Base-by-base conservation (phyloP, 2,113 vertebrate species). In the Sphyrna mokarran region DNA sequence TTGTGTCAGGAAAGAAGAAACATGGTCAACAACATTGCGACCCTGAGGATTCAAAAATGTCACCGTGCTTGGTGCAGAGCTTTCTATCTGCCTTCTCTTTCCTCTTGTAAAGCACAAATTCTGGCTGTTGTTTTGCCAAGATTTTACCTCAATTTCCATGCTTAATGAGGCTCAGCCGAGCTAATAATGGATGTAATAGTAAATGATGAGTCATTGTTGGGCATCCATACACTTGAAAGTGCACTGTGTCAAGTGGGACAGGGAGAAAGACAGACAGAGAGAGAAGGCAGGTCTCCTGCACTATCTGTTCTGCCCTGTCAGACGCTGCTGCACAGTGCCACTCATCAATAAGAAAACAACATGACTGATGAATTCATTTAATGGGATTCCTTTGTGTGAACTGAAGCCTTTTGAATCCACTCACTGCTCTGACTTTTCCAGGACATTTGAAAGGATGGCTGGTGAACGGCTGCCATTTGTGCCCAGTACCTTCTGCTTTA, bases 351-450 rank as follows among this genome's bases (percentile, higher is more conserved):
- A 98, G 98, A 98, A 91, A 96, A 98, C 97, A 97, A 98, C 97
- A 98, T 98, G 98, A 98, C 97, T 94, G 97, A 98, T 98, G 98
- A 97, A 97, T 98, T 98, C 98, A 98, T 98, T 98, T 98, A 98
- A 98, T 97, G 96, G 97, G 98, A 98, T 98, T 98, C 98, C 98
- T 98, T 96, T 0, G 97, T 98, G 98, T 97, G 96, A 97, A 97
- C 96, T 96, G 96, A 96, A 97, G 97, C 96, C 96, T 96, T 96
- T 95, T 95, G 94, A 95, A 95, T 95, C 94, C 40, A 95, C 37
- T 95, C 94, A 95, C 68, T 2, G 94, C 40, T 95, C 69, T 70
- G 68, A 95, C 94, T 95, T 95, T 95, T 95, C 94, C 66, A 48
- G 94, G 94, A 95, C 68, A 72, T 95, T 95, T 70, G 37, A 95